A percentile compares a stretch with the other conserved stretches of the same genome.
phyloP scores from a whole-genome alignment of 2,113 vertebrate genomes.

The Prietella phreatophila region DNA sequence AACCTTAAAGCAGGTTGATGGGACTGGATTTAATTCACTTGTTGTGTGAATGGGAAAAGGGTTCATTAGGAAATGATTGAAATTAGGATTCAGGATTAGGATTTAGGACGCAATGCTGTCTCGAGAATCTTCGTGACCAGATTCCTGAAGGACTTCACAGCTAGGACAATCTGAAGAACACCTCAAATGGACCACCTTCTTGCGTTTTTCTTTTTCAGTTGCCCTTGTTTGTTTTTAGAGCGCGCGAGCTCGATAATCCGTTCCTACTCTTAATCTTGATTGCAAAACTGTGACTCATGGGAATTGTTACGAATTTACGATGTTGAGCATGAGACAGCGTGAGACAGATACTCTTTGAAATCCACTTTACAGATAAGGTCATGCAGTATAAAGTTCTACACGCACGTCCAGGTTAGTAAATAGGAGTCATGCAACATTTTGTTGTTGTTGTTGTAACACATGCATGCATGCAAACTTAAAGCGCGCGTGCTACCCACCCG shows the following conservation, averaged over 20 bases:
- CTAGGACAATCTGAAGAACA: not conserved
- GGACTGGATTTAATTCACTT: not conserved
- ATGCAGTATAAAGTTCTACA: not conserved
- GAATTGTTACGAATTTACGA: not conserved
- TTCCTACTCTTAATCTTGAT: not conserved
- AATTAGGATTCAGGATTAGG: not conserved
- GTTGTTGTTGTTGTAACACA: not conserved
- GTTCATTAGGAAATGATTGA: not conserved
- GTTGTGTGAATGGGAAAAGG: not conserved
- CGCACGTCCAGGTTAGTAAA: not conserved
- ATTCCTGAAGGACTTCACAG: not conserved
- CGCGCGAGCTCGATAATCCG: not conserved
- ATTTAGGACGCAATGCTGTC: not conserved
- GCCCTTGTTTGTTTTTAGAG: too few relatives aligned
- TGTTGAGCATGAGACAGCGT: not conserved
- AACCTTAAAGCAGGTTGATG: not conserved
- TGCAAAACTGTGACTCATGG: not conserved
- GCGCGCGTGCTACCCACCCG: conserved; percentile 70
- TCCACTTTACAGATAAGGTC: not conserved
- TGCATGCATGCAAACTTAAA: not conserved
- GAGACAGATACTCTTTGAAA: not conserved
- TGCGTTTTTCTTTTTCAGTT: too few relatives aligned
- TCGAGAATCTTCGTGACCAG: not conserved
- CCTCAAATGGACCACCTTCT: not conserved
- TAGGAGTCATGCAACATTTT: not conserved